Conservation (phyloP, 2,888 invertebrate genomes). For the Macaria liturata region DNA sequence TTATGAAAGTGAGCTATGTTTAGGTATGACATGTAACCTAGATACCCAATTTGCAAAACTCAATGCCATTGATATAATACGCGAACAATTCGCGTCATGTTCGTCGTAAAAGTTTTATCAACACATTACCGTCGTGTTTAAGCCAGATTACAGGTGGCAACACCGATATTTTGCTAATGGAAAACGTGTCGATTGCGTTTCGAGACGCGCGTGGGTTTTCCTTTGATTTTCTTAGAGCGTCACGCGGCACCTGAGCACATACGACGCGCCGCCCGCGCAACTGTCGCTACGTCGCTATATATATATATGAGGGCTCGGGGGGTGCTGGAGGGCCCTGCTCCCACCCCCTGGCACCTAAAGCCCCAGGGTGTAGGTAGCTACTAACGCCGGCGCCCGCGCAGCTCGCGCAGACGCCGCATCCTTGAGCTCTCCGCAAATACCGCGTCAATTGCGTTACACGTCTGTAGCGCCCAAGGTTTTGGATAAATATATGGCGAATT, state of each 20-base stretch:
- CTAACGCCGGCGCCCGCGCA: slow-evolving; percentile 31
- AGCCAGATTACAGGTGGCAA: slow-evolving; percentile 56
- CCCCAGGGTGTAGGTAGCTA: no score
- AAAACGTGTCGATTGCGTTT: slow-evolving; percentile 51
- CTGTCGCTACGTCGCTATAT: slow-evolving; percentile 74
- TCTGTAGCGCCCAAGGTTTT: slow-evolving; percentile 47
- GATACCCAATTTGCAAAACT: slow-evolving; percentile 28
- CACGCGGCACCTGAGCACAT: slow-evolving; percentile 69
- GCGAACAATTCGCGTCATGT: slow-evolving; percentile 37
- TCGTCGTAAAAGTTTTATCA: slow-evolving; percentile 39
- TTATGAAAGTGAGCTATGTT: slow-evolving; percentile 22
- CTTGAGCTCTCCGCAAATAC: slow-evolving; percentile 48
- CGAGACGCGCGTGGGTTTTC: slow-evolving; percentile 63
- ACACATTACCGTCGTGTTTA: slow-evolving; percentile 36
- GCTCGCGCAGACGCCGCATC: slow-evolving; percentile 39
- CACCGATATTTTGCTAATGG: slow-evolving; percentile 64
- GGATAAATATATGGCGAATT: slow-evolving; percentile 40
- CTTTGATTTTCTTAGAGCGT: slow-evolving; percentile 72
- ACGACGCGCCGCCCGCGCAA: slow-evolving; percentile 65
- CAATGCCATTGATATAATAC: slow-evolving; percentile 35
- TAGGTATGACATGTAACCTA: slow-evolving; percentile 25
- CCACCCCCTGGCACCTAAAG: no score
- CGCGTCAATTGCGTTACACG: slow-evolving; percentile 42
- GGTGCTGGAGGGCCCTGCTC: no score
- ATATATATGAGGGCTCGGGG: neutral